phyloP scores from a whole-genome alignment of 2,797 vertebrate species.

The Glossophaga mutica region DNA sequence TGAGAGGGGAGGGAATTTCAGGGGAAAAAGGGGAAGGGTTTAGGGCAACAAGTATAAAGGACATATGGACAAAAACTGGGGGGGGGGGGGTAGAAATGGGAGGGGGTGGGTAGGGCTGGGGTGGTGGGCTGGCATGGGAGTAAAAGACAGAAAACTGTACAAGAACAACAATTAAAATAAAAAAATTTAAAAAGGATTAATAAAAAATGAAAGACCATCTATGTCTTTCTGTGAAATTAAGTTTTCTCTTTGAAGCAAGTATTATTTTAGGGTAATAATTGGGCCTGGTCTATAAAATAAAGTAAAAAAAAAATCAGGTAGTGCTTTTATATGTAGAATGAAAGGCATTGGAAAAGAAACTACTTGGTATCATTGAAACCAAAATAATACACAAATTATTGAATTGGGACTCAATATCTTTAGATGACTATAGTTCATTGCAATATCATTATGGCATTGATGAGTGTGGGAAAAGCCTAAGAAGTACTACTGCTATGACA shows the following conservation, averaged over 20 bases:
- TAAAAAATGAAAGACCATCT: not conserved
- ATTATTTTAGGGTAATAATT: not conserved
- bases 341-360: not conserved
- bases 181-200: no score
- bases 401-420: not conserved
- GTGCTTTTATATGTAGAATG: not conserved
- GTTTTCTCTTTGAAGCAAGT: not conserved
- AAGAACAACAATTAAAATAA: no score
- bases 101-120: no score
- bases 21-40: no score
- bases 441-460: conserved; percentile 39
- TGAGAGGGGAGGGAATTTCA: no score
- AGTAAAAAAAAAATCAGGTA: not conserved
- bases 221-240: not conserved
- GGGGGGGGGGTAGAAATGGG: no score
- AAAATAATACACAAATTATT: not conserved
- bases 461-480: conserved; percentile 56
- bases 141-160: no score
- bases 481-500: conserved; percentile 39
- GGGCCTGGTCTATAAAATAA: not conserved
- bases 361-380: not conserved
- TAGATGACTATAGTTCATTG: not conserved
- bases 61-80: no score
- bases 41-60: no score
- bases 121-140: no score